Base-by-base conservation (phyloP, 2,888 invertebrate species). In the Luperina nickerlii region DNA sequence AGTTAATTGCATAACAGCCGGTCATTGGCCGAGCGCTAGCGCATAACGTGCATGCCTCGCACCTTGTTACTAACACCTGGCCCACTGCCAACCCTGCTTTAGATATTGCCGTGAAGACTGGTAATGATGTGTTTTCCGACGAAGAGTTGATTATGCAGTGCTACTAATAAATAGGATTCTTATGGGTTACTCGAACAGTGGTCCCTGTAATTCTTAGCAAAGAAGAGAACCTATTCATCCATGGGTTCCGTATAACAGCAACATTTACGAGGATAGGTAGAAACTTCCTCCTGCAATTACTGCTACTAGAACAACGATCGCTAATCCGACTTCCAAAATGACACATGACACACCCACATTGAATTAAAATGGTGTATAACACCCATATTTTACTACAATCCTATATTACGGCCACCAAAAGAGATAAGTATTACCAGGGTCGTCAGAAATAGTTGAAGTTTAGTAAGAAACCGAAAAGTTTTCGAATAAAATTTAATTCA, bases 41-140 rank as follows among this genome's bases (percentile, higher is more conserved):
- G 82, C 83, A 73, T 75, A 62, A 38, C 54, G 38, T 24, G 74
- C 74, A 87, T 74, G n/a, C 75, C 60, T 70, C n/a, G 9, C 81
- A 84, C 81, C 78, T 81, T 78, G 73, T 75, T 68, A 74, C 65
- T n/a, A 51, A 71, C 86, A 83, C 85, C 84, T 86, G 86, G 85
- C 87, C 20, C 5, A 0, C 87, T 76, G 87, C 86, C 86, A 87
- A 76, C 71, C 76, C 74, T 67, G 65, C 67, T 84, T 45, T 27
- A 68, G 60, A 57, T 20, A 24, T n/a, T 63, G 42, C 54, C 45
- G 71, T 48, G 66, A 77, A 63, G 69, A 76, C 57, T 74, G 66
- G 57, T 63, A 77, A 84, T 76, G 54, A 67, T 51, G 32, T 65
- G 74, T 68, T 72, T 86, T 69, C 83, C 66, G 15, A 13, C 20